Base-by-base conservation (phyloP, 2,797 vertebrate species). In the Chromobotia macracanthus region DNA sequence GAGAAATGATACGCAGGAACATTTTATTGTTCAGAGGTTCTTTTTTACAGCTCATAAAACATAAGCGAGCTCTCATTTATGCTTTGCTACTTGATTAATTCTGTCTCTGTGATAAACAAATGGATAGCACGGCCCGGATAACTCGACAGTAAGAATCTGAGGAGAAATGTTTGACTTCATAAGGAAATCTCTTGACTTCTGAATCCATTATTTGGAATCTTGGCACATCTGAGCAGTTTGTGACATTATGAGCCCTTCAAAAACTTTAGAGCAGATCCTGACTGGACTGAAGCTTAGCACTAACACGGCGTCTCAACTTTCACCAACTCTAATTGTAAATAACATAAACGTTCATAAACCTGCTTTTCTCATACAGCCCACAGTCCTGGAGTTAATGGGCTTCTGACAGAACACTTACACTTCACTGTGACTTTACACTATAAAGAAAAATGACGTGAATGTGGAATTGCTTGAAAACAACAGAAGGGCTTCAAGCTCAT, bases 341-440 rank as follows among this genome's bases (percentile, higher is more conserved):
- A 77, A 68, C 23, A 67, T 77, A 25, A n/a, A n/a, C n/a, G n/a
- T 77, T 68, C 12, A 65, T 46, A 56, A 50, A 56, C 16, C 28
- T 21, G 6, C 19, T 55, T 53, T 67, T 1, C n/a, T 11, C 0
- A 79, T 64, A 79, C 16, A 68, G 1, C 41, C 44, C 55, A 58
- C 19, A 74, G 51, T 55, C 70, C 63, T 66, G 25, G 38, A 46
- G 51, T 58, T 60, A 77, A 77, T 68, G 75, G 53, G 58, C 38
- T 44, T 56, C 19, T 67, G 35, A 67, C 63, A 46, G 38, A 11
- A 21, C 12, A 58, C 31, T 60, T 77, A 23, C 41, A 77, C 53
- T 60, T 69, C 23, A 68, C 18, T 28, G 18, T 35, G 65, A 69
- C 53, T 48, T 35, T 16, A 38, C 21, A n/a, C n/a, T n/a, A n/a